Evolutionary conservation across 2,888 invertebrate genomes (phyloP).

Genomic region (Pteria penguin): DNA sequence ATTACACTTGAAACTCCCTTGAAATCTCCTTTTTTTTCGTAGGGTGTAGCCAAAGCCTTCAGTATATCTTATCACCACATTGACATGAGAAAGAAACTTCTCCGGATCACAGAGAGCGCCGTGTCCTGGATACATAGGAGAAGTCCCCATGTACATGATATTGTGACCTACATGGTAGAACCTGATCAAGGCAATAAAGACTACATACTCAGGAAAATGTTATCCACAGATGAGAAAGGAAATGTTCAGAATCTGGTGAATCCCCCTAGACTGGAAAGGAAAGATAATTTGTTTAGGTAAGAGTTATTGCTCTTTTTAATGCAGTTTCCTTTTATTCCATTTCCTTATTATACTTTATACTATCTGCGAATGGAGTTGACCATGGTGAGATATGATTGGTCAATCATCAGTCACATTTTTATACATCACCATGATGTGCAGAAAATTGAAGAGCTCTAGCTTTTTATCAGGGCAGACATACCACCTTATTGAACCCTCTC

Average conservation of each 20-base stretch:
- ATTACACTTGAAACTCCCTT: too few species aligned
- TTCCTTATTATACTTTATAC: too few species aligned
- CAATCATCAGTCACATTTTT: too few species aligned
- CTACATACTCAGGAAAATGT: slow-evolving; percentile 76
- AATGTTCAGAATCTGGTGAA: slow-evolving; percentile 63
- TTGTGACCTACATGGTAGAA: slow-evolving; percentile 77
- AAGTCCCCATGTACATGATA: slow-evolving; percentile 73
- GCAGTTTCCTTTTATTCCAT: too few species aligned
- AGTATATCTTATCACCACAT: slow-evolving; percentile 79
- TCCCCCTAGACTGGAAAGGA: slow-evolving; percentile 75
- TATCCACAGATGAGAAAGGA: slow-evolving; percentile 72
- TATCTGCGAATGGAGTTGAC: too few species aligned
- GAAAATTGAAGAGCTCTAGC: too few species aligned
- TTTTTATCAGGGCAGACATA: too few species aligned
- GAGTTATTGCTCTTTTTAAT: too few species aligned
- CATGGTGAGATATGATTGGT: too few species aligned
- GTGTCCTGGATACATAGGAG: slow-evolving; percentile 78
- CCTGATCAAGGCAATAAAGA: slow-evolving; percentile 70
- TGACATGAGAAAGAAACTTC: slow-evolving; percentile 76
- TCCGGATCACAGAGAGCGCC: slow-evolving; percentile 78
- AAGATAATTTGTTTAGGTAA: slow-evolving; percentile 79
- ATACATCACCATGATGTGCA: too few species aligned
- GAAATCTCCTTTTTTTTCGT: slow-evolving; percentile 23
- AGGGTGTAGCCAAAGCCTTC: slow-evolving; percentile 79
- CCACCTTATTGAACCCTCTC: too few species aligned